phyloP scores from a whole-genome alignment of 2,888 invertebrate genomes.

The Tenodera sinensis region DNA sequence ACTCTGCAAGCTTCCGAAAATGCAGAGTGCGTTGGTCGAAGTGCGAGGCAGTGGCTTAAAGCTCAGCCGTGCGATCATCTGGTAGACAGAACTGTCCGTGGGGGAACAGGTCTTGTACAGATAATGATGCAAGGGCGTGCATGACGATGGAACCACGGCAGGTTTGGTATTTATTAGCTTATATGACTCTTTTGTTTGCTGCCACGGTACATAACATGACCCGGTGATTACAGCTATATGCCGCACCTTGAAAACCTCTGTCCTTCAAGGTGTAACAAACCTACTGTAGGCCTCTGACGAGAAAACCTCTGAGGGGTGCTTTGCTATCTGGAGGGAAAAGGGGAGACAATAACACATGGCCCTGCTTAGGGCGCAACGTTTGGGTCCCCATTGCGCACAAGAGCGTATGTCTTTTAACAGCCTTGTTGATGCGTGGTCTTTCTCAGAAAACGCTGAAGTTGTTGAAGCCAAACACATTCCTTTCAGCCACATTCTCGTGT shows the following conservation, averaged over 20 bases:
- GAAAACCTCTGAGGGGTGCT: no score
- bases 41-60: neutral
- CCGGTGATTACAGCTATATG: neutral
- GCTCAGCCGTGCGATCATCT: neutral
- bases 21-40: neutral
- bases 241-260: neutral
- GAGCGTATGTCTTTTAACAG: no score
- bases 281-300: no score
- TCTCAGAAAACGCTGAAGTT: no score
- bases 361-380: no score
- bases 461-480: no score
- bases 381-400: no score
- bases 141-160: neutral
- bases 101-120: neutral
- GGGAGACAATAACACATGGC: no score
- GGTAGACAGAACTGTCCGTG: neutral
- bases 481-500: no score
- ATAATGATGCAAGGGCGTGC: conserved; percentile 1
- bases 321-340: no score
- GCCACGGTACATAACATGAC: neutral
- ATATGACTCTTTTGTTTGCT: neutral
- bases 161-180: conserved; percentile 2
- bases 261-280: neutral
- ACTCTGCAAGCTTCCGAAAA: neutral
- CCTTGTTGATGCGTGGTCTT: no score